Conservation (phyloP, 2,113 vertebrate species). For the Polypterus senegalus region DNA sequence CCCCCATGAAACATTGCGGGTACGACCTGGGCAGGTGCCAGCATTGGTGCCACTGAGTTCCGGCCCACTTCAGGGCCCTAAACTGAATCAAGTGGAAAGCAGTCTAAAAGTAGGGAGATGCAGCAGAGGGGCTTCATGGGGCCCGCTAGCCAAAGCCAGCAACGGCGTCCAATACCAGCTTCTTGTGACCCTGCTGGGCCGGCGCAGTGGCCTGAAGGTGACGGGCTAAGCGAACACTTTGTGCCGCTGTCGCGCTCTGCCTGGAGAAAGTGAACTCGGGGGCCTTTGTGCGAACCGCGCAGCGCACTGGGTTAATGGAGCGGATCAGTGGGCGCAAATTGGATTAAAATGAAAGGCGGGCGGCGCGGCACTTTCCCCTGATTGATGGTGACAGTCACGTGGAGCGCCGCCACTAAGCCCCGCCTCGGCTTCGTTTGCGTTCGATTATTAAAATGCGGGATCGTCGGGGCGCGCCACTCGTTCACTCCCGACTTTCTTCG, state of each 20-base stretch:
- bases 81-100: neutral
- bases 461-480: conserved; percentile 6
- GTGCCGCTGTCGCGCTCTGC: neutral
- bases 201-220: neutral
- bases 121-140: neutral
- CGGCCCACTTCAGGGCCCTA: no score
- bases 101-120: neutral
- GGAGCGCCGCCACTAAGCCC: no score
- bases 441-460: conserved; percentile 19
- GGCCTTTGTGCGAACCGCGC: conserved; percentile 4
- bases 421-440: conserved; percentile 23
- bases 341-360: conserved; percentile 28
- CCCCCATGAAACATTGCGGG: no score
- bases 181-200: neutral
- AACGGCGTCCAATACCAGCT: neutral
- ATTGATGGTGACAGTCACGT: conserved; percentile 30
- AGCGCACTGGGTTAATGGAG: conserved; percentile 11
- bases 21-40: no score
- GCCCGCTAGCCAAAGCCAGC: neutral
- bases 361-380: conserved; percentile 24
- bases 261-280: conserved; percentile 1
- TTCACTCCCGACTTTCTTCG: neutral
- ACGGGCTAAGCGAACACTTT: neutral
- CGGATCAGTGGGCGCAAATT: conserved; percentile 20
- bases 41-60: no score